Evolutionary conservation across 2,888 invertebrate species (phyloP), one percentile per base, ranked within the genome.

Genomic region (Papilio protenor): DNA sequence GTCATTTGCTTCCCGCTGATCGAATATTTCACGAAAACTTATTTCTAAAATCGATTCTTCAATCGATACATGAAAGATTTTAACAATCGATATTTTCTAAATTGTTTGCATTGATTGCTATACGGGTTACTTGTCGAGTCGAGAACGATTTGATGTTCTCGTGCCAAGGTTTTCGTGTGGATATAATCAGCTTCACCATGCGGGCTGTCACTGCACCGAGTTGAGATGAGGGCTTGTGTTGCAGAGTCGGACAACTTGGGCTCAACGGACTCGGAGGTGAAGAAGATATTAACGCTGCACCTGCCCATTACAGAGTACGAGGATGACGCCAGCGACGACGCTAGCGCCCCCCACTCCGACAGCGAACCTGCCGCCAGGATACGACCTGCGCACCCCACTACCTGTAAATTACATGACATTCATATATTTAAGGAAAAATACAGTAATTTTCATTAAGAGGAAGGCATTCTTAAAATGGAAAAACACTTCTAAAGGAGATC

Each of bases 231-330:
- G 40, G 72, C 77, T 82, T 81, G 77, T 79, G 77, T 96, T 95
- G 87, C 97, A 97, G 97, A 98, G 96, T 97, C 97, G 95, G 98
- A 98, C 97, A 98, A 98, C 97, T 96, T 98, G 96, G 98, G 98
- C 95, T 98, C 98, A 92, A 98, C 98, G 96, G 98, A 98, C 96
- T 98, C 98, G 95, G 98, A 98, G 96, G 97, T 97, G 95, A 97
- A 97, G 97, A 97, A 97, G 96, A 97, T 97, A 96, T 94, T 97
- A 96, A 97, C 97, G 92, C 97, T 97, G 95, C 97, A 97, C 96
- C 97, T 97, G 96, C 97, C 97, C 95, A 97, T 97, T 97, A 97
- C 97, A 96, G 98, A 98, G 95, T 98, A 98, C 96, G 98, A 98
- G 95, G 98, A 98, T 91, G 98, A 98, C 93, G 97, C 97, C 77